Evolutionary conservation across 1,140 invertebrate genomes (phyloP), one percentile per base, ranked within the genome.

Genomic region (Rhopalosiphum maidis): DNA sequence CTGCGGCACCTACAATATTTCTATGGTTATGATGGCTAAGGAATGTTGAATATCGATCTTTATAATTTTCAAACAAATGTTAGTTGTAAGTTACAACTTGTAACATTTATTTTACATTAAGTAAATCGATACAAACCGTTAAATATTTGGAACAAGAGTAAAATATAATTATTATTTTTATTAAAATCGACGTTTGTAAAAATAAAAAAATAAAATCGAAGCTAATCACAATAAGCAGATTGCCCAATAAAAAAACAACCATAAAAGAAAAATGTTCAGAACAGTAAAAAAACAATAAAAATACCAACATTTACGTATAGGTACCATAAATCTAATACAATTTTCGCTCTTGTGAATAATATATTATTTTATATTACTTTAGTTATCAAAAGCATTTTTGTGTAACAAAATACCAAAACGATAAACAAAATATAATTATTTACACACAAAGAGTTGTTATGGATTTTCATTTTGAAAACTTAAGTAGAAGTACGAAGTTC

Each of bases 371-470:
- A 30, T 30, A 68, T 68, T n/a, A n/a, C 5, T 60, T 60, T n/a
- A 77, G 60, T 77, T 68, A n/a, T n/a, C 60, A 77, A 77, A 77
- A 77, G 60, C 60, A 77, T 77, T 77, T 35, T 77, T 77, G 30
- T 77, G 60, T 77, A n/a, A 77, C n/a, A 15, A 68, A 68, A n/a
- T 68, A 68, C 25, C 25, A 11, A 68, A 68, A 68, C 30, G 8
- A 30, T 68, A 6, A 68, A 68, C 60, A 68, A 68, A 68, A n/a
- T 77, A 77, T 77, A 35, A n/a, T n/a, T 77, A 77, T n/a, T n/a
- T 6, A 77, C 15, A 15, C 23, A 77, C 15, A 77, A 2, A 77
- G n/a, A 77, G 15, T n/a, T 77, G 30, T n/a, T n/a, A 18, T n/a
- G 60, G n/a, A 35, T 77, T 77, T 77, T 77, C 4, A 6, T 77